Percentiles rank a stretch among this genome's conserved stretches.
Conservation (phyloP, 2,797 vertebrate species). For the Margarornis squamiger region DNA sequence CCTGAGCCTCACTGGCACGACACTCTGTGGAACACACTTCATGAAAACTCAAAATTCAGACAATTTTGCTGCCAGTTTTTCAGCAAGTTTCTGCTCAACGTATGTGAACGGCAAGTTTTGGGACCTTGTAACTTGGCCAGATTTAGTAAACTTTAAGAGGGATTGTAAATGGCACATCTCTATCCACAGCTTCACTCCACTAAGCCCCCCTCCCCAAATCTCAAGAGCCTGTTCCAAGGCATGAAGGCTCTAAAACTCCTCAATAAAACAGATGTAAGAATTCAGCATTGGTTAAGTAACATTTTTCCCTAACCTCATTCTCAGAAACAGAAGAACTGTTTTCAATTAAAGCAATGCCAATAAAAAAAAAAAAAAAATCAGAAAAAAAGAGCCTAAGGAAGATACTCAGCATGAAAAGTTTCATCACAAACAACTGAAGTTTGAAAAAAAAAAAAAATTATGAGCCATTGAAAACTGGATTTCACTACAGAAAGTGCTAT, state of each 20-base stretch:
- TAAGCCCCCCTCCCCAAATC: background rate
- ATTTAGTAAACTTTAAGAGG: background rate
- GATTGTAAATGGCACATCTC: slow-evolving; percentile 3
- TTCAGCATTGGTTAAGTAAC: slow-evolving; percentile 40
- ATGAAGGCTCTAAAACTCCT: slow-evolving; percentile 9
- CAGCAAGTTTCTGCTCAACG: background rate
- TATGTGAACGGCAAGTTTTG: background rate
- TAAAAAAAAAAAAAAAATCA: background rate
- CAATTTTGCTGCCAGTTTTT: background rate
- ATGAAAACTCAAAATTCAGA: background rate
- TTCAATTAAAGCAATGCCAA: slow-evolving; percentile 37
- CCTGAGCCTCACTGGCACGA: background rate
- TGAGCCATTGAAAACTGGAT: background rate
- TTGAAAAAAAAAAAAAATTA: background rate
- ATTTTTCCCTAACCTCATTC: slow-evolving; percentile 63
- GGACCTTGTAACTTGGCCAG: background rate
- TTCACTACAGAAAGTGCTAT: background rate
- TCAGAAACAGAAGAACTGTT: slow-evolving; percentile 50
- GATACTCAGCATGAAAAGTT: slow-evolving; percentile 5
- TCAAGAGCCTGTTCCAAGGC: slow-evolving; percentile 25
- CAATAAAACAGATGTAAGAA: slow-evolving; percentile 60
- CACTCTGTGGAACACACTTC: background rate
- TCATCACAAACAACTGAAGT: background rate
- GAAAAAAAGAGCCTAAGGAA: background rate
- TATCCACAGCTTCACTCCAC: background rate